Conservation (phyloP, 2,797 vertebrate species). For the Crocidura indochinensis region DNA sequence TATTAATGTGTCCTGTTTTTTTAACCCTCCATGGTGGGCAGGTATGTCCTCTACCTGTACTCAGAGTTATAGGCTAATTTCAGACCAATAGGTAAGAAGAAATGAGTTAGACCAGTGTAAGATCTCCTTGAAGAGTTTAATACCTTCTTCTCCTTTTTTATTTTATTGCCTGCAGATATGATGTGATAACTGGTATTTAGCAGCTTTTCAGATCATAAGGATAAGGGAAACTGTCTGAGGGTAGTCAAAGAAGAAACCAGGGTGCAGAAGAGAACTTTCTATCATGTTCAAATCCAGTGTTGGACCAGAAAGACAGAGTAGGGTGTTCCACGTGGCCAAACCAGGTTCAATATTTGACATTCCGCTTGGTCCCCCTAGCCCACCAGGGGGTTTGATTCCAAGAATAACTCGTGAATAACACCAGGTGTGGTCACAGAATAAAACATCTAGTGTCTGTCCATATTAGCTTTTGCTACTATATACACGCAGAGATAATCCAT, state of each 20-base stretch:
- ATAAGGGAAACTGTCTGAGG: conserved; percentile 10
- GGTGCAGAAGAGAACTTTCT: conserved; percentile 40
- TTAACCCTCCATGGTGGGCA: neutral
- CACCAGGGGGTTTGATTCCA: too few species aligned
- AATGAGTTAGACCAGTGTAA: neutral
- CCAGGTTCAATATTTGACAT: too few species aligned
- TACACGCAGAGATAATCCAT: conserved; percentile 12
- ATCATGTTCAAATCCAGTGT: conserved; percentile 43
- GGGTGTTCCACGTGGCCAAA: too few species aligned
- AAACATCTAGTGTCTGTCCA: neutral
- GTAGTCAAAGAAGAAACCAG: neutral
- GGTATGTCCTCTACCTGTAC: neutral
- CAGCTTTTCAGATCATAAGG: conserved; percentile 35
- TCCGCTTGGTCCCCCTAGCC: too few species aligned
- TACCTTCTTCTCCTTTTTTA: neutral
- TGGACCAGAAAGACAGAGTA: too few species aligned
- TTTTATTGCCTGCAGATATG: neutral
- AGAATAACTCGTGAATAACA: too few species aligned
- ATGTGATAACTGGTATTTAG: neutral
- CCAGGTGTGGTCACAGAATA: too few species aligned
- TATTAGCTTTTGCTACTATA: neutral
- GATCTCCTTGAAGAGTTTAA: neutral
- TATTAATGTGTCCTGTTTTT: conserved; percentile 7
- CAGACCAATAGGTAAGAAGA: neutral
- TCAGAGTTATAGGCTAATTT: neutral